Base-by-base conservation (phyloP, 64 coral and sea anemone genomes). In the Anthopleura sola region DNA sequence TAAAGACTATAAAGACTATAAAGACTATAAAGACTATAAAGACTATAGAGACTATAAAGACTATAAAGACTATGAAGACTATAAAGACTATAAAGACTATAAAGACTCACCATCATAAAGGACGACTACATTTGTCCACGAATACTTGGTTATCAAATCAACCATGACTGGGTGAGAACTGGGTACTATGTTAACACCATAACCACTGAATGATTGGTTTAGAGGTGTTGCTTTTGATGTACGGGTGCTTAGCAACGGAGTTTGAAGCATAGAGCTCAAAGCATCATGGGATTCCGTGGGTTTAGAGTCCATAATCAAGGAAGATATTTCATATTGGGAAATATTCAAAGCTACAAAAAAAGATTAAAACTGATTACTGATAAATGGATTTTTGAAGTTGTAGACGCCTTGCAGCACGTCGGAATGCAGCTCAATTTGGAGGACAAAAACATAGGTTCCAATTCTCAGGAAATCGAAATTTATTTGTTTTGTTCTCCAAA, bases 221-320 rank as follows among this genome's bases (percentile, higher is more conserved):
- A 37, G 49, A 53, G 50, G 49, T 19, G 34, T 37, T 60, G 82
- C 82, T 33, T 20, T 54, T 20, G 47, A 60, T 54, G 49, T 50
- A 21, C 50, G 46, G 28, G 82, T 83, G 82, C 49, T 83, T 57
- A 83, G 28, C 46, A 83, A 57, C 32, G 82, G 82, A 24, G 17
- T 83, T 5, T 54, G 49, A 6, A 83, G 50, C 32, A 83, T 37
- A 9, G 51, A 53, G 82, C 82, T 49, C 33, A 83, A 60, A 56
- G 82, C 48, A 53, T 55, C 50, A 83, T 83, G 51, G 49, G 82
- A 83, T 56, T 56, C 47, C 24, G 28, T 29, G 50, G 76, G 76
- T 79, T 46, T 79, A 26, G 76, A 79, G 39, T 23, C 76, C 36
- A 79, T 16, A 21, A 79, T 40, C 4, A 79, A 48, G 21, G 37